These are phyloP conservation scores for Ciconia boyciana DNA, from an alignment of 2,113 vertebrate genomes.

Conservation along the genomic window DNA sequence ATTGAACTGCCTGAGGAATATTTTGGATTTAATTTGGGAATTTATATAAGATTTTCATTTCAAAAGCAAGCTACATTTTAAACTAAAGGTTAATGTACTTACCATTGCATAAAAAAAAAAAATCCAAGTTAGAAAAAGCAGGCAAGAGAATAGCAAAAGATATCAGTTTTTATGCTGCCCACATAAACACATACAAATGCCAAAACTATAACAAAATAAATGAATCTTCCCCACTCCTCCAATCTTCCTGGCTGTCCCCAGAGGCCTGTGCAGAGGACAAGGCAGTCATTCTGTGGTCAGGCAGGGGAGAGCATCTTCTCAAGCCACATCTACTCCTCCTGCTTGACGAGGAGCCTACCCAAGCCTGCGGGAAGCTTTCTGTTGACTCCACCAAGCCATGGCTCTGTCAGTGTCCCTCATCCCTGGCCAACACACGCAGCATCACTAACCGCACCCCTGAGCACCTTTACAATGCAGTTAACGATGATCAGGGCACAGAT, in stretches of 20 bases:
- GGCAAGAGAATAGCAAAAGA: neutral
- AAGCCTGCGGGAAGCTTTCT: neutral
- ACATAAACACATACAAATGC: neutral
- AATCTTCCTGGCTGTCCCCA: neutral
- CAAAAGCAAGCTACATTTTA: neutral
- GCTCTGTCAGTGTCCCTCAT: neutral
- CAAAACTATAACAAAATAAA: neutral
- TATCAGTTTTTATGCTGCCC: neutral
- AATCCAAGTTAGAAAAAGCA: neutral
- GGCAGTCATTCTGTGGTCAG: neutral
- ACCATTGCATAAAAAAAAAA: neutral
- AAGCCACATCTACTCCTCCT: neutral
- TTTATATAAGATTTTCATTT: neutral
- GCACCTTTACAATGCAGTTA: neutral
- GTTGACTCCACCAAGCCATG: neutral
- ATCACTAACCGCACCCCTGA: neutral
- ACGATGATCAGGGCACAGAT: neutral
- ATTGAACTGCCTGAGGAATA: neutral
- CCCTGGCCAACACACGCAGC: rapidly evolving
- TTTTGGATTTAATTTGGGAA: conserved; percentile 26
- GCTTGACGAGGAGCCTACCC: neutral
- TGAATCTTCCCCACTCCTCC: neutral
- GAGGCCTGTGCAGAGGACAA: neutral
- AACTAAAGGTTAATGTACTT: neutral
- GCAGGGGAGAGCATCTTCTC: neutral